Evolutionary conservation across 2,888 invertebrate species (phyloP), one percentile per base, ranked within the genome.

Genomic region (Aleiodes leptofemur): DNA sequence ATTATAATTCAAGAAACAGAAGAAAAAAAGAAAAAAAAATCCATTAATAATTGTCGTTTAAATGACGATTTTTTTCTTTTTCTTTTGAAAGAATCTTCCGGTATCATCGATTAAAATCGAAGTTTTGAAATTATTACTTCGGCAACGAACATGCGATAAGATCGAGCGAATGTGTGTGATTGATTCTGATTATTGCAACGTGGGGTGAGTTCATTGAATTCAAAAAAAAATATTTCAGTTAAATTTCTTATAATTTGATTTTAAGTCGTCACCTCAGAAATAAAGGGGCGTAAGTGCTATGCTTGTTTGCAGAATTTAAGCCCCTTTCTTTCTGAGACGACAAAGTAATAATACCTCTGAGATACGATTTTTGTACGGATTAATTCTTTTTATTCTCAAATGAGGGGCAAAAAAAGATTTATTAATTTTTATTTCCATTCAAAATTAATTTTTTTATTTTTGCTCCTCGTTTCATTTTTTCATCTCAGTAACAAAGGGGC

Each of bases 1-100:
- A 23, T 51, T 51, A 29, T 51, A 29, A 11, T 59, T 34, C 34
- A 34, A 34, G 34, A 34, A n/a, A 29, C 50, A 72, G 7, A 8
- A 61, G 13, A 43, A 48, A 16, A 16, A 73, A 72, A 31, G 70
- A 71, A 72, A 29, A 69, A 61, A 66, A 57, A 13, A 34, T 34
- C 11, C 8, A 43, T 43, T 43, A 56, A 34, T n/a, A 50, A 61
- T 57, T 43, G 48, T 16, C 57, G 4, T 34, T 23, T 34, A 34
- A 51, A 9, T 57, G 57, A 48, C 48, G 38, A 72, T 51, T 68
- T 68, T 59, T 73, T 43, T 64, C 57, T 1, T 23, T 23, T 23
- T 23, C 23, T 23, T 23, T 23, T 23, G 38, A 69, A 16, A 55
- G 69, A 14, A 59, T 72, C 23, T 73, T 56, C 74, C 72, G 51